phyloP scores from a whole-genome alignment of 2,113 vertebrate species.

The Erythrolamprus reginae region DNA sequence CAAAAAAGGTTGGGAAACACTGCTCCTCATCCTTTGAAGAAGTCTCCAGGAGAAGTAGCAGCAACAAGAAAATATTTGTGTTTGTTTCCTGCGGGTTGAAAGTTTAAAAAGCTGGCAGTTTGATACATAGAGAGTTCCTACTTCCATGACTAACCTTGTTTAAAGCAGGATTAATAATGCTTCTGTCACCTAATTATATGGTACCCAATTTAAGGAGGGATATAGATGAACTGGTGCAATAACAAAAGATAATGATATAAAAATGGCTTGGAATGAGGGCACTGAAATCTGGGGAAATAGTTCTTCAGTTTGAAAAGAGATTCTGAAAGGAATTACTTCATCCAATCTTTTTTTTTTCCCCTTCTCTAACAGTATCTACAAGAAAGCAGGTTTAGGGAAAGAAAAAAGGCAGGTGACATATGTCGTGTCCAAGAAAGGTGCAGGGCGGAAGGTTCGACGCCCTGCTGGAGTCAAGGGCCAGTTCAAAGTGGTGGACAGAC shows the following conservation, averaged over 20 bases:
- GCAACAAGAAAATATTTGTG: background rate
- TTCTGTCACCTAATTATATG: background rate
- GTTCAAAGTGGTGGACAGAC: slow-evolving; percentile 89
- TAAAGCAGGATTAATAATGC: background rate
- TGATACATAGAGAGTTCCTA: background rate
- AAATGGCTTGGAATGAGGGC: background rate
- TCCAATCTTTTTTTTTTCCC: background rate
- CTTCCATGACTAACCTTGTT: background rate
- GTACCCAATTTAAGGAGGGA: background rate
- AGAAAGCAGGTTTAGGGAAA: slow-evolving; percentile 90
- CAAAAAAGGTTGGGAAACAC: no score
- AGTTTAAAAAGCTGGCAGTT: background rate
- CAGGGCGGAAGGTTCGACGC: slow-evolving; percentile 80
- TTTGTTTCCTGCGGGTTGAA: background rate
- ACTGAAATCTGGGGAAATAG: background rate
- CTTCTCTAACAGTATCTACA: slow-evolving; percentile 81
- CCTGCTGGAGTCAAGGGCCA: slow-evolving; percentile 85
- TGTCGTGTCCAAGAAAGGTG: slow-evolving; percentile 86
- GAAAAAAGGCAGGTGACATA: slow-evolving; percentile 92
- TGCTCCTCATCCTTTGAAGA: background rate
- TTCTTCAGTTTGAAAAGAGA: background rate
- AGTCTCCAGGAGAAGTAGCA: background rate
- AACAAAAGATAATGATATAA: background rate
- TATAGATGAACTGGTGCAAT: background rate
- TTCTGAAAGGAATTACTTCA: background rate